phyloP scores from a whole-genome alignment of 2,113 vertebrate genomes.

The Microtus richardsoni region DNA sequence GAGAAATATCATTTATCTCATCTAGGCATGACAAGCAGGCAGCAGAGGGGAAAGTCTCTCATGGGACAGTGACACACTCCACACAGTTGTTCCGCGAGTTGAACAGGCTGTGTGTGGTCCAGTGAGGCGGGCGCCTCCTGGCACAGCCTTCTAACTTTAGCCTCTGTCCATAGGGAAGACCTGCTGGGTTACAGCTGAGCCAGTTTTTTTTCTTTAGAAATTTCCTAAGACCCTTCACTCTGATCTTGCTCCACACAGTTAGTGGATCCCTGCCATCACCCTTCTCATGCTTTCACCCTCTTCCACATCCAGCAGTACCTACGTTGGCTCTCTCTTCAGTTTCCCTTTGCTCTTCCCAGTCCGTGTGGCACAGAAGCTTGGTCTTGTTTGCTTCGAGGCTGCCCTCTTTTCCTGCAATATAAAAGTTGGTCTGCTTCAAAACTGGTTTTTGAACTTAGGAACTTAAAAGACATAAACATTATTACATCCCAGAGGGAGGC shows the following conservation, averaged over 20 bases:
- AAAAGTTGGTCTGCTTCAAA: not conserved
- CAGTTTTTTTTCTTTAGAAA: not conserved
- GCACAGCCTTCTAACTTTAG: no score
- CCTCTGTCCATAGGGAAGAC: not conserved
- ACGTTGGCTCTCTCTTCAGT: not conserved
- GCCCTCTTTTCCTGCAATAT: not conserved
- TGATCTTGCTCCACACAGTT: no score
- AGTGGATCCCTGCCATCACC: not conserved
- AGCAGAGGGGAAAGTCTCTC: not conserved
- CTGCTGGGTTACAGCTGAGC: not conserved
- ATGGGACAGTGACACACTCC: not conserved
- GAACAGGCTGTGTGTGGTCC: not conserved
- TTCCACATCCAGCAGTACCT: not conserved
- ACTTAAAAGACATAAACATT: not conserved
- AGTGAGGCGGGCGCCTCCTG: no score
- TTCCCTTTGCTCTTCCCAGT: not conserved
- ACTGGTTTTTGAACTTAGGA: constrained; percentile 5
- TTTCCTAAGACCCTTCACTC: not conserved
- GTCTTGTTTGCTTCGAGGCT: not conserved
- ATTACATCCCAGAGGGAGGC: not conserved
- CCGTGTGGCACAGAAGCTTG: not conserved
- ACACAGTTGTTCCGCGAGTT: not conserved
- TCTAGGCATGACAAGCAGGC: not conserved
- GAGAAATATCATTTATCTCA: not conserved
- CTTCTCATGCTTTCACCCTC: not conserved